These are phyloP conservation scores for Ginglymostoma cirratum DNA, from an alignment of 2,113 vertebrate genomes.

Conservation along the genomic window DNA sequence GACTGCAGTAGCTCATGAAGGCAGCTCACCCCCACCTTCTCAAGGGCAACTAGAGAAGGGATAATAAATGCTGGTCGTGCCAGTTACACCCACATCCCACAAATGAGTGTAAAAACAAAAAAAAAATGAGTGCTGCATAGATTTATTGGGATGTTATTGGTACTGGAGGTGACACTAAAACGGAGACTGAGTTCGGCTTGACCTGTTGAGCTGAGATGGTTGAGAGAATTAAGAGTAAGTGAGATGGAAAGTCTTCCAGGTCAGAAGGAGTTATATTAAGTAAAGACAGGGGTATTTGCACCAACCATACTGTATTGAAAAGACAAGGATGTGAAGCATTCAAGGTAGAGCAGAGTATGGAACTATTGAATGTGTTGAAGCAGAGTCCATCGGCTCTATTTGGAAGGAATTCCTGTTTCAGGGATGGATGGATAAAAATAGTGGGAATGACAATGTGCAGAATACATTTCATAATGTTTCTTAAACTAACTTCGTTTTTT, in stretches of 20 bases:
- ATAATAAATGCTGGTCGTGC: too few species aligned
- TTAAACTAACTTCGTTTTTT: conserved; percentile 40
- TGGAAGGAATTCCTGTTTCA: neutral
- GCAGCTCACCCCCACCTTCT: too few species aligned
- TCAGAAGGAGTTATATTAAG: neutral
- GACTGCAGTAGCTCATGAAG: too few species aligned
- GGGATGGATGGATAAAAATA: neutral
- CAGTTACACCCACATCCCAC: too few species aligned
- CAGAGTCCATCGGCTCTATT: neutral
- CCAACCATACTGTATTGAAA: neutral
- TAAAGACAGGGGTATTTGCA: neutral
- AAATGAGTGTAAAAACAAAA: too few species aligned
- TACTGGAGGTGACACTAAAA: neutral
- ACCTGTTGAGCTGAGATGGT: neutral
- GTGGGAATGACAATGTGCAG: neutral
- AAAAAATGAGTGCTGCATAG: too few species aligned
- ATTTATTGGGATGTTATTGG: neutral
- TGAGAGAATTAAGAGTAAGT: neutral
- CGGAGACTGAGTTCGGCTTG: neutral
- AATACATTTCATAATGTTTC: neutral
- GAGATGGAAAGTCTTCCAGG: neutral
- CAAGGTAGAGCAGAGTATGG: neutral
- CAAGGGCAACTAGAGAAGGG: too few species aligned
- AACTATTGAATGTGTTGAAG: neutral
- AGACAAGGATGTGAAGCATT: neutral